Percentiles rank a stretch among this genome's conserved stretches.
Evolutionary conservation across 1,140 invertebrate species (phyloP).

Genomic region (Trichomalopsis sarcophagae): DNA sequence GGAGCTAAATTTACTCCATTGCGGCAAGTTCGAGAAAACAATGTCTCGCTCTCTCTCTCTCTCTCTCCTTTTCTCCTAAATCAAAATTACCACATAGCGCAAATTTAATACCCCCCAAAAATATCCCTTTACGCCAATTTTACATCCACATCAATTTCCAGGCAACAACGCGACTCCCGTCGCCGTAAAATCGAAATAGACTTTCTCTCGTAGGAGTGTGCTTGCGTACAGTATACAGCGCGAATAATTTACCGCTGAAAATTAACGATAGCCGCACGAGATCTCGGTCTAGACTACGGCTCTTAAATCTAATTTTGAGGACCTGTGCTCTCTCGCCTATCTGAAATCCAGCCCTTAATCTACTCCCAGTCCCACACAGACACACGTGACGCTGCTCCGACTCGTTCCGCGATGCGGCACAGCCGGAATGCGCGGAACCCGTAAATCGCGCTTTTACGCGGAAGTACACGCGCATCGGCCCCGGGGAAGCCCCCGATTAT

Average conservation of each 20-base stretch:
- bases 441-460: constrained; percentile 35
- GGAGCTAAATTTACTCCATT: not conserved
- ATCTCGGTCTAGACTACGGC: constrained; percentile 18
- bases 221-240: not conserved
- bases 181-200: constrained; percentile 44
- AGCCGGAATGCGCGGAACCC: constrained; percentile 27
- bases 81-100: not conserved
- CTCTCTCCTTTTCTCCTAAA: not conserved
- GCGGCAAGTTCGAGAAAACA: too few relatives aligned
- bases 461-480: not conserved
- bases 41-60: too few relatives aligned
- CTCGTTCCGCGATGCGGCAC: not conserved
- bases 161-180: not conserved
- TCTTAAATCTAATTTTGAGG: constrained; percentile 49
- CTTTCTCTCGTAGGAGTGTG: constrained; percentile 7
- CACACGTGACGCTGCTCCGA: not conserved
- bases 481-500: not conserved
- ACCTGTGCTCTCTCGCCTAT: not conserved
- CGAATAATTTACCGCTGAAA: constrained; percentile 34
- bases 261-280: constrained; percentile 21
- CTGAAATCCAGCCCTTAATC: constrained; percentile 36
- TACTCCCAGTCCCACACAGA: not conserved
- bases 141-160: not conserved
- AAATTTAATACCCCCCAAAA: not conserved
- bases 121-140: constrained; percentile 9